These are phyloP conservation scores for Ptiloglossa arizonensis DNA, from an alignment of 1,140 invertebrate species.

Conservation along the genomic window DNA sequence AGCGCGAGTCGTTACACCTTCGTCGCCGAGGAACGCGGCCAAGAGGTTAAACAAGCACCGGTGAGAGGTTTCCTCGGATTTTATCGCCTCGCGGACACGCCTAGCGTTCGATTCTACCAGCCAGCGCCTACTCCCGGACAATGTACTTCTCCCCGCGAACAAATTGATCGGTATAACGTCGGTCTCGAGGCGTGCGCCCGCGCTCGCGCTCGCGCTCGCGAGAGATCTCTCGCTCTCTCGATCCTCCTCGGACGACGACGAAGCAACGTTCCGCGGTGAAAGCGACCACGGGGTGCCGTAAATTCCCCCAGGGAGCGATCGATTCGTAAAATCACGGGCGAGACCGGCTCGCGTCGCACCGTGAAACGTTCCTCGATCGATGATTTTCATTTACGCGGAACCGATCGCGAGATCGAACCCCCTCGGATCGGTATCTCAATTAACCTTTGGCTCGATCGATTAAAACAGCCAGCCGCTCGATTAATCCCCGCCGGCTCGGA, in stretches of 20 bases:
- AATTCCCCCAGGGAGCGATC: neutral
- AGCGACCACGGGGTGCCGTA: neutral
- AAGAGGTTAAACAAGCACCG: conserved; percentile 55
- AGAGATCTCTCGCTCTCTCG: neutral
- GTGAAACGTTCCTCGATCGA: neutral
- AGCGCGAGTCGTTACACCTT: conserved; percentile 45
- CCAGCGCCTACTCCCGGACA: conserved; percentile 40
- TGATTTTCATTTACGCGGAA: neutral
- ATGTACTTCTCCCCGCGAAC: conserved; percentile 52
- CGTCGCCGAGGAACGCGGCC: conserved; percentile 26
- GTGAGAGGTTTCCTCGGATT: conserved; percentile 52
- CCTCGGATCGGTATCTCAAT: conserved; percentile 10
- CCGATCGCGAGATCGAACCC: neutral
- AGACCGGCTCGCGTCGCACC: neutral
- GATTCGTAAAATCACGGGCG: neutral
- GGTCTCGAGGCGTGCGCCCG: conserved; percentile 23
- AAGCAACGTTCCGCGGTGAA: neutral
- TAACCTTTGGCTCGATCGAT: conserved; percentile 34
- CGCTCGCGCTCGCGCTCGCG: conserved; percentile 13
- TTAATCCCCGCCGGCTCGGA: neutral
- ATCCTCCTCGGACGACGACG: no score
- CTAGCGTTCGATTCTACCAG: conserved; percentile 44
- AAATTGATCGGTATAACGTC: conserved; percentile 45
- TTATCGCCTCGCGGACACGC: conserved; percentile 52
- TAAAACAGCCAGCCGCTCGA: neutral